Base-by-base conservation (phyloP, 64 coral and sea anemone genomes). In the Pocillopora verrucosa region DNA sequence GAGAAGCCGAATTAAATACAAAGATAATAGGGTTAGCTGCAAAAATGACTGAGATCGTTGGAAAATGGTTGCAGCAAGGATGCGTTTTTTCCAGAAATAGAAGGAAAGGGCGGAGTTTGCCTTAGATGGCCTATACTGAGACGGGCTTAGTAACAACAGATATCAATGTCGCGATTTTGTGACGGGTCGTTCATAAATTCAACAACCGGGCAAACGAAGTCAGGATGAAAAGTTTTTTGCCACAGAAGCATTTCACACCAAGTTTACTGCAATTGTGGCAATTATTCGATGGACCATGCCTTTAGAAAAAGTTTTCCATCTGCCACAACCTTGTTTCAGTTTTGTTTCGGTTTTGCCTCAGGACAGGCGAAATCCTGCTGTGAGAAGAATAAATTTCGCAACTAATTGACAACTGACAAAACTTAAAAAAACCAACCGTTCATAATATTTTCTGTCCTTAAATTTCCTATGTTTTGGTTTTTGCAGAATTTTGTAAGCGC, bases 101-200 rank as follows among this genome's bases (percentile, higher is more conserved):
- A 41, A 12, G 41, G 15, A 11, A 56, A 56, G 11, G 81, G 81
- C 81, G 81, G 81, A 70, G 81, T 84, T 69, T 56, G 15, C 36
- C 16, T 16, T 5, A 25, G 67, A 17, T 10, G 56, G 35, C 81
- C 81, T 69, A 84, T 84, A 38, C 74, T 38, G 16, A 13, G 19
- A 25, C 36, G n/a, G 35, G 10, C 15, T 14, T n/a, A 17, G 25
- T 56, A 64, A 37, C 81, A 70, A 14, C 10, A 69, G 81, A 84
- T 25, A 63, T 84, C 36, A 84, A 69, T 11, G 65, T 65, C 13
- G 64, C 10, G 13, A 11, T 19, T 7, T 38, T 13, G 74, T 76
- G 74, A 45, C 51, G 74, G 51, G 35, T 17, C 5, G 10, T 51
- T 45, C 16, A 15, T 68, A 3, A 17, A 24, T 20, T 9, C 6